A percentile compares a stretch with the other conserved stretches of the same genome.
Evolutionary conservation across 1,140 invertebrate species (phyloP).

Genomic region (Drosophila sproati): DNA sequence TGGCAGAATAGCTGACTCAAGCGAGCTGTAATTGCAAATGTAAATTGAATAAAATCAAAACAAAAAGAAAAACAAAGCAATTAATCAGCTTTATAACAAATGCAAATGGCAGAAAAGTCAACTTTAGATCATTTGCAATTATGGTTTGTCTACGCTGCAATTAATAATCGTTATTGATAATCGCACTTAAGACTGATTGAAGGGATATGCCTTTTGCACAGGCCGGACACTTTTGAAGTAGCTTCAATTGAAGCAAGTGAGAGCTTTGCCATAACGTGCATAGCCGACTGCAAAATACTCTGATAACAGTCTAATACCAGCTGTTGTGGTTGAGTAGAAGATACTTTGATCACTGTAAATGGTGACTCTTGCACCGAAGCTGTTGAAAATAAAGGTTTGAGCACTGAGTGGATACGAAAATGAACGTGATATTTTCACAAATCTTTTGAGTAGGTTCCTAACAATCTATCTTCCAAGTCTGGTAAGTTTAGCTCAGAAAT

Average conservation of each 20-base stretch:
- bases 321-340: no score
- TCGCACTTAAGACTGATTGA: slow-evolving; percentile 38
- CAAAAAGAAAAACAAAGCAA: slow-evolving; percentile 72
- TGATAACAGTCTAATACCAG: not conserved
- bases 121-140: slow-evolving; percentile 31
- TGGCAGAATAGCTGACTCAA: no score
- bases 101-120: slow-evolving; percentile 30
- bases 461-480: no score
- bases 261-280: no score
- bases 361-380: no score
- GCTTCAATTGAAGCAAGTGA: not conserved
- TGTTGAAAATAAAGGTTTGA: no score
- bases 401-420: no score
- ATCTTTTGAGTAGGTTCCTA: no score
- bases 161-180: slow-evolving; percentile 50
- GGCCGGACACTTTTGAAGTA: not conserved
- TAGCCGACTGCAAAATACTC: not conserved
- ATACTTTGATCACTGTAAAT: no score
- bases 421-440: no score
- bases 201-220: not conserved
- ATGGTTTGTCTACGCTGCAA: slow-evolving; percentile 30
- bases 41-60: slow-evolving; percentile 46
- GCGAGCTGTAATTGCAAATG: slow-evolving; percentile 26
- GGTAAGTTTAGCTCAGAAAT: no score
- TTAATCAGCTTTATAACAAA: slow-evolving; percentile 61